Evolutionary conservation across 2,113 vertebrate genomes (phyloP).

Genomic region (Pycnonotus jocosus): DNA sequence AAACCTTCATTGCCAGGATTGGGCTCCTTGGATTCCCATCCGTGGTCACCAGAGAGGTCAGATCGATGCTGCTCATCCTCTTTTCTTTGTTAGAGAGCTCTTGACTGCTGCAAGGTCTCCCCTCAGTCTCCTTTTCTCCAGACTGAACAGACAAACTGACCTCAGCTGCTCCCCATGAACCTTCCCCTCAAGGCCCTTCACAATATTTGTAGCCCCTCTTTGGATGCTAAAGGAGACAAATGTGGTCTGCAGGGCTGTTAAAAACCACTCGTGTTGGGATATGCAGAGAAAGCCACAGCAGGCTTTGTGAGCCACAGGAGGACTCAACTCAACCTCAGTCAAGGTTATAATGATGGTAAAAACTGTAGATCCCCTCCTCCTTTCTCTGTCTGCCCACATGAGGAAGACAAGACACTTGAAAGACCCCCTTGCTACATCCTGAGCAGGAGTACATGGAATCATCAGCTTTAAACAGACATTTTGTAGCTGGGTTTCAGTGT

Average conservation of each 20-base stretch:
- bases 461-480: not conserved
- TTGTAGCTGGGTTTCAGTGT: not conserved
- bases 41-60: not conserved
- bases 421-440: not conserved
- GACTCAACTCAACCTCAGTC: not conserved
- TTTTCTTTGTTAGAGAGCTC: not conserved
- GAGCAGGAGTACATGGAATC: fast-evolving
- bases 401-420: not conserved
- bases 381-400: not conserved
- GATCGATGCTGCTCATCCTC: fast-evolving
- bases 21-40: not conserved
- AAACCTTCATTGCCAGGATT: not conserved
- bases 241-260: not conserved
- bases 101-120: not conserved
- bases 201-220: not conserved
- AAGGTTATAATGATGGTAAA: not conserved
- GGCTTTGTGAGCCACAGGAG: not conserved
- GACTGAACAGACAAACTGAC: not conserved
- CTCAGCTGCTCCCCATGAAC: not conserved
- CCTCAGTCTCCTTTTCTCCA: not conserved
- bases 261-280: not conserved
- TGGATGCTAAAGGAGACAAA: not conserved
- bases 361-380: not conserved
- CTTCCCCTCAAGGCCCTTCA: not conserved
- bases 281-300: not conserved